phyloP scores from a whole-genome alignment of 2,113 vertebrate genomes.

The Crypturellus undulatus region DNA sequence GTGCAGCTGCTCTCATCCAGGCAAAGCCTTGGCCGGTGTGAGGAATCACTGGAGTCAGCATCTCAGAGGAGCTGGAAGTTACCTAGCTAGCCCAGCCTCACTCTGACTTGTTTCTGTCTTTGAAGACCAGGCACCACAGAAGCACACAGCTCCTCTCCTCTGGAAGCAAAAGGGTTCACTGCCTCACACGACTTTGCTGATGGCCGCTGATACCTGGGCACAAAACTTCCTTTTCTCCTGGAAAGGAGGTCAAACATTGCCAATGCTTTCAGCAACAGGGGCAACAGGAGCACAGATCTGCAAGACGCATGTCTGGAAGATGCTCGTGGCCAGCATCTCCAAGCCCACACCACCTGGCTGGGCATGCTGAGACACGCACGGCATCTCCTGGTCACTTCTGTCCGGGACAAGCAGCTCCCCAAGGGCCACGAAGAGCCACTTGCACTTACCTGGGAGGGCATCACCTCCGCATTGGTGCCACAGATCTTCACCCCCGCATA shows the following conservation, averaged over 20 bases:
- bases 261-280: background rate
- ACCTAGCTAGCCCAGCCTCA: background rate
- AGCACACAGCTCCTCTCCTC: background rate
- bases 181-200: background rate
- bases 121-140: background rate
- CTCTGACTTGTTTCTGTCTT: rapidly evolving
- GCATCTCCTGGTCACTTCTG: too few species aligned
- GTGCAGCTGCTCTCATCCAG: background rate
- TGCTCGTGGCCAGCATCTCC: background rate
- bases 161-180: background rate
- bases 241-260: background rate
- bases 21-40: rapidly evolving
- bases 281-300: background rate
- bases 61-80: background rate
- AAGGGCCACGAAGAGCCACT: rapidly evolving
- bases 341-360: background rate
- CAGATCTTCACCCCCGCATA: slow-evolving; percentile 82
- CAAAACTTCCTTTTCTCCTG: background rate
- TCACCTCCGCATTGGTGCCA: slow-evolving; percentile 85
- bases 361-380: background rate
- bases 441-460: slow-evolving; percentile 82
- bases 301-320: background rate
- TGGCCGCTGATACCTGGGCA: background rate
- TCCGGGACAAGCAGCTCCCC: background rate
- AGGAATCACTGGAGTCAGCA: rapidly evolving